Conservation (phyloP, 2,797 vertebrate species). For the Sardinella longiceps region DNA sequence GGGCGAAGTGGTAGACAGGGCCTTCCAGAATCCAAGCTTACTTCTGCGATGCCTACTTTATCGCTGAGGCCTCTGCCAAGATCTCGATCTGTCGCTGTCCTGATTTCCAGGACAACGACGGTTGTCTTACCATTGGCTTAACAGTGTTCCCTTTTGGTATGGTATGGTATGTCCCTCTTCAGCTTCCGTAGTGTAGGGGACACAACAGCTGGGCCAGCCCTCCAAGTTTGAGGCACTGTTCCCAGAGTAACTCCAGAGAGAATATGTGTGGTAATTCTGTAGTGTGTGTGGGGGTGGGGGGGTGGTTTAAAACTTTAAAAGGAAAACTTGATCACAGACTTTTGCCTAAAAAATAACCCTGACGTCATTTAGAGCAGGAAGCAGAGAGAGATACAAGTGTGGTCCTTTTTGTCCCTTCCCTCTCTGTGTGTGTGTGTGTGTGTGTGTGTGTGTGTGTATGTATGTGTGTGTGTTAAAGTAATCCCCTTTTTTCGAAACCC, state of each 20-base stretch:
- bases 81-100: not conserved
- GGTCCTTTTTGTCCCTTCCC: constrained; percentile 19
- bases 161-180: not conserved
- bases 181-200: not conserved
- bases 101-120: constrained; percentile 26
- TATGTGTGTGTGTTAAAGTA: constrained; percentile 29
- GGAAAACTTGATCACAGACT: constrained; percentile 34
- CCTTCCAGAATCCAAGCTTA: not conserved
- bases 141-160: not conserved
- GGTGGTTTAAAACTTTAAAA: not conserved
- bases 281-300: not conserved
- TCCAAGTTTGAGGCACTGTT: not conserved
- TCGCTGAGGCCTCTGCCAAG: not conserved
- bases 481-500: constrained; percentile 37
- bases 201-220: not conserved
- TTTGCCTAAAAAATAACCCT: constrained; percentile 33
- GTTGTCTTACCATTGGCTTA: constrained; percentile 1
- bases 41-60: not conserved
- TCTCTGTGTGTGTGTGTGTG: constrained; percentile 7
- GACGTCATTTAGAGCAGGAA: constrained; percentile 9
- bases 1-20: not conserved
- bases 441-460: not conserved
- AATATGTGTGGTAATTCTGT: not conserved
- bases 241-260: not conserved
- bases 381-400: constrained; percentile 36